Evolutionary conservation across 2,888 invertebrate species (phyloP).

Genomic region (Eledona agricola): DNA sequence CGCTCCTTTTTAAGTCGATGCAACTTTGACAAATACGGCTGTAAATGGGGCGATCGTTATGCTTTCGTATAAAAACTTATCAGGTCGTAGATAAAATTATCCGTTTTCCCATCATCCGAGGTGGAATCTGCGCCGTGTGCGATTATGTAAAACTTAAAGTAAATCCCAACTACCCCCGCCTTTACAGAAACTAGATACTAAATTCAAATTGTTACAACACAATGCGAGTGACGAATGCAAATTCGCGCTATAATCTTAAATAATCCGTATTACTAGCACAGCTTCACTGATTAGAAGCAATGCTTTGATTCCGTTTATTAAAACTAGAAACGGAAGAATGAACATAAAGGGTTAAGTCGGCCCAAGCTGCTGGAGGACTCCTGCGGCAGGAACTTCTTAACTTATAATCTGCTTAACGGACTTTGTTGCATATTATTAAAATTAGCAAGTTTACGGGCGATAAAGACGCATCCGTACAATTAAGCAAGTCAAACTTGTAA

Average conservation of each 20-base stretch:
- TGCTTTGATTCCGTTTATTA: no score
- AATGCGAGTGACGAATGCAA: constrained; percentile 23
- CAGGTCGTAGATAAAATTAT: constrained; percentile 17
- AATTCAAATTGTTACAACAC: constrained; percentile 20
- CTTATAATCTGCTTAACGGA: constrained; percentile 19
- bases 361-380: constrained; percentile 17
- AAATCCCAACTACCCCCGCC: constrained; percentile 24
- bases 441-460: constrained; percentile 5
- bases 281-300: no score
- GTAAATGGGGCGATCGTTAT: constrained; percentile 3
- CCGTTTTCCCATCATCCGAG: no score
- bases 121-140: no score
- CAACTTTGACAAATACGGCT: constrained; percentile 10
- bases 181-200: constrained; percentile 27
- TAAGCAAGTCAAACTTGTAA: no score
- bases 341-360: constrained; percentile 10
- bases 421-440: constrained; percentile 20
- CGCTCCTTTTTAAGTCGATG: no score
- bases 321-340: background rate
- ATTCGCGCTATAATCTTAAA: constrained; percentile 6
- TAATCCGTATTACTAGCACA: constrained; percentile 7
- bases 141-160: constrained; percentile 28
- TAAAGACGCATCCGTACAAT: no score
- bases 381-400: constrained; percentile 16
- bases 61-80: constrained; percentile 17